Conservation (phyloP, 2,797 vertebrate genomes). For the Poeciliopsis paucimaculata region DNA sequence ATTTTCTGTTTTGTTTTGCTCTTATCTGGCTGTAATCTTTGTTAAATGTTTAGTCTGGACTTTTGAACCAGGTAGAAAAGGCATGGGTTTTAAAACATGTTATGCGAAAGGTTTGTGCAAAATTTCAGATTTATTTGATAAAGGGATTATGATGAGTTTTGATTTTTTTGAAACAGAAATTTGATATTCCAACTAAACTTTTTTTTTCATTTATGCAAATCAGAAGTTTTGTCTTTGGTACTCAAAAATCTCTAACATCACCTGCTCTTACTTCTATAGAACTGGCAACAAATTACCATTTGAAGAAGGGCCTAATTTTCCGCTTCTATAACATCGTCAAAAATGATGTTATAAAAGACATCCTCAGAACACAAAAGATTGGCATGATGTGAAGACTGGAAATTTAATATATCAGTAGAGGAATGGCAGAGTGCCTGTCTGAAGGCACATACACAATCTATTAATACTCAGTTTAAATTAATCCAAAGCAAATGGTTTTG, state of each 20-base stretch:
- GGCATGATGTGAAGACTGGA: too few species aligned
- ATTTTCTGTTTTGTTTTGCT: slow-evolving; percentile 19
- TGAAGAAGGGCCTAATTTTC: background rate
- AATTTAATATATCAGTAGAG: too few species aligned
- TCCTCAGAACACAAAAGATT: background rate
- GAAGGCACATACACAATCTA: background rate
- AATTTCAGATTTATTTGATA: too few species aligned
- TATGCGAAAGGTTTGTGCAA: too few species aligned
- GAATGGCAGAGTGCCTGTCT: background rate
- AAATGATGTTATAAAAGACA: background rate
- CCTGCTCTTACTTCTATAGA: background rate
- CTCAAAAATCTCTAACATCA: background rate
- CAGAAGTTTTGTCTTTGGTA: background rate
- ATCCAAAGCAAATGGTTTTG: too few species aligned
- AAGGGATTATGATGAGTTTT: too few species aligned
- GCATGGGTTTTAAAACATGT: too few species aligned
- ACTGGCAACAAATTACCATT: background rate
- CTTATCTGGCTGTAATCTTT: background rate
- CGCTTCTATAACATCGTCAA: background rate
- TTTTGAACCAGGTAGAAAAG: too few species aligned
- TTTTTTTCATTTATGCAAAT: background rate
- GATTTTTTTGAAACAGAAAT: too few species aligned
- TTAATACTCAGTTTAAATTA: background rate
- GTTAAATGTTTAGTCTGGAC: background rate
- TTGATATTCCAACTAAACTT: too few species aligned